Conservation (phyloP, 2,888 invertebrate species). For the Cataglyphis livida region DNA sequence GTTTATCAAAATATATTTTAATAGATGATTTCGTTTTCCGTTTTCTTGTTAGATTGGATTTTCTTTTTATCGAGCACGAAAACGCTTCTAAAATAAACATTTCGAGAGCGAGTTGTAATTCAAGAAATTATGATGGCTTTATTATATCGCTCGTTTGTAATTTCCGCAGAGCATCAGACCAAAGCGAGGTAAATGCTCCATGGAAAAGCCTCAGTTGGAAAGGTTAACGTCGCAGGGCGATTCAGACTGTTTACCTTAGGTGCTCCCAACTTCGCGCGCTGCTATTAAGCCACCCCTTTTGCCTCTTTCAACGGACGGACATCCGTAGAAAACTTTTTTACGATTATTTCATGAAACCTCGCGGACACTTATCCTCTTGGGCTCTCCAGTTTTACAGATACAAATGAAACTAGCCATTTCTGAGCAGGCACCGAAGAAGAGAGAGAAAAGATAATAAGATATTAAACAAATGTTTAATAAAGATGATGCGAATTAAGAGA, state of each 20-base stretch:
- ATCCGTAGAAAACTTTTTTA: slow-evolving; percentile 54
- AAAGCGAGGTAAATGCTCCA: slow-evolving; percentile 43
- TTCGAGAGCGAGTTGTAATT: slow-evolving; percentile 34
- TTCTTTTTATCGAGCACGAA: neutral
- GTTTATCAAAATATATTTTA: neutral
- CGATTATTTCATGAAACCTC: slow-evolving; percentile 56
- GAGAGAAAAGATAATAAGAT: neutral
- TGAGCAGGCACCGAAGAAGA: neutral
- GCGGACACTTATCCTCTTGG: slow-evolving; percentile 49
- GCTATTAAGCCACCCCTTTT: slow-evolving; percentile 41
- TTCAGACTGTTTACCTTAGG: slow-evolving; percentile 52
- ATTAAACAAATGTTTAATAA: neutral
- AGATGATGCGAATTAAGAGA: slow-evolving; percentile 2
- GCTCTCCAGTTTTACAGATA: slow-evolving; percentile 11
- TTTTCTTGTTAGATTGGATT: neutral
- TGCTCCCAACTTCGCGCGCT: slow-evolving; percentile 32
- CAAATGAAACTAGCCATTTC: slow-evolving; percentile 16
- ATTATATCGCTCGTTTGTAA: slow-evolving; percentile 44
- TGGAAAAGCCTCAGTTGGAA: slow-evolving; percentile 52
- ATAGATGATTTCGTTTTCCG: neutral
- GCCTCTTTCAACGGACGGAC: slow-evolving; percentile 22
- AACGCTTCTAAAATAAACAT: neutral
- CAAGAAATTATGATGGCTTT: slow-evolving; percentile 44
- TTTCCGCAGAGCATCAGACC: slow-evolving; percentile 47
- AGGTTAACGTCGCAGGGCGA: slow-evolving; percentile 50